These are phyloP conservation scores for Papilio protenor DNA, from an alignment of 2,888 invertebrate genomes.

Conservation along the genomic window DNA sequence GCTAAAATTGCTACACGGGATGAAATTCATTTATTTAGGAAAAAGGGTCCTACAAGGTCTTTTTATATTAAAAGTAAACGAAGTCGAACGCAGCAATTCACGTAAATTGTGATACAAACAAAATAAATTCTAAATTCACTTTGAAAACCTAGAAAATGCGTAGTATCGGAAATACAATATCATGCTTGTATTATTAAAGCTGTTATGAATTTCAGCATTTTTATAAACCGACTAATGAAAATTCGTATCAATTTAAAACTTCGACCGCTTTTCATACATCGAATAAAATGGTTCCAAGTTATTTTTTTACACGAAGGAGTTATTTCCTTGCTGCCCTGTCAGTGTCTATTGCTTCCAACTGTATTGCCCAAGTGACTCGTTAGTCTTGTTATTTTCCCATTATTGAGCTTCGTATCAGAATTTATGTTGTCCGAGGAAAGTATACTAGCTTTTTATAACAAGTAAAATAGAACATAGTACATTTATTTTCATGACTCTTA, in stretches of 20 bases:
- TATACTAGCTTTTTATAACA: neutral
- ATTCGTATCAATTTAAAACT: neutral
- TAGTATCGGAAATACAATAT: neutral
- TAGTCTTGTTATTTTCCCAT: constrained; percentile 9
- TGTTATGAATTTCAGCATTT: no score
- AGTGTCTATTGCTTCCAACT: neutral
- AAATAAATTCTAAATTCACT: neutral
- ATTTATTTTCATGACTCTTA: neutral
- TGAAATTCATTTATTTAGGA: constrained; percentile 26
- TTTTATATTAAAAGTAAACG: constrained; percentile 25
- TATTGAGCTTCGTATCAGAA: constrained; percentile 4
- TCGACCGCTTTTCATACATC: no score
- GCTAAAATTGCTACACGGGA: constrained; percentile 33
- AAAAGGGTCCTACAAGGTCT: neutral
- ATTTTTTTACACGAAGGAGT: neutral
- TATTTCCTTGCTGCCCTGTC: neutral
- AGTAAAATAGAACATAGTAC: neutral
- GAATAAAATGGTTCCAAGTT: neutral
- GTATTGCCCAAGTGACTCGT: constrained; percentile 8
- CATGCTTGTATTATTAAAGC: neutral
- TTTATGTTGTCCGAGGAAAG: neutral
- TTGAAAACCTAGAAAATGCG: neutral
- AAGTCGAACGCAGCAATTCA: neutral
- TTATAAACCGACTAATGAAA: neutral
- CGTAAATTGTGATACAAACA: neutral